Percentiles rank a stretch among this genome's conserved stretches.
Conservation (phyloP, 2,797 vertebrate species). For the Enteromius thamalakanensis region DNA sequence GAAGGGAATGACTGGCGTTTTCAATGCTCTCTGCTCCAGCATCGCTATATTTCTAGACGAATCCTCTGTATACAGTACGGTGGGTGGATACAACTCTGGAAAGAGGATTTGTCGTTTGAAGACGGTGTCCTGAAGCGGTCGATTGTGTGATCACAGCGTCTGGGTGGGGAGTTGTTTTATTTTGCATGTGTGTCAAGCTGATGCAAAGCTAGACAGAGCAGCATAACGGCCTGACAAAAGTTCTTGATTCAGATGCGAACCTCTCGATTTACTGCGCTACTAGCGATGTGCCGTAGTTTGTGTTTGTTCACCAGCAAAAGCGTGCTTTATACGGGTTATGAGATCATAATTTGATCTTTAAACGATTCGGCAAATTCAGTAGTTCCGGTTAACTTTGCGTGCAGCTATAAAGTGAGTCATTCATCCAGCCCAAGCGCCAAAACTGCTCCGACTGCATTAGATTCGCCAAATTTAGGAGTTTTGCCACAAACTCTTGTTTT, state of each 20-base stretch:
- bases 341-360: neutral
- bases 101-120: slow-evolving; percentile 17
- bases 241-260: slow-evolving; percentile 7
- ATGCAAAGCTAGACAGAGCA: slow-evolving; percentile 29
- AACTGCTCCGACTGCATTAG: neutral
- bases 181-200: slow-evolving; percentile 44
- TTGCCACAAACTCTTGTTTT: neutral
- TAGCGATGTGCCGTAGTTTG: neutral
- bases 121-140: slow-evolving; percentile 9
- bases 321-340: neutral
- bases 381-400: slow-evolving; percentile 51
- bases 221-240: slow-evolving; percentile 48
- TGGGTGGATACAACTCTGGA: neutral
- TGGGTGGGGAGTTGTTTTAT: slow-evolving; percentile 52
- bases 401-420: slow-evolving; percentile 31
- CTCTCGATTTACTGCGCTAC: neutral
- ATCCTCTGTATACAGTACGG: slow-evolving; percentile 14
- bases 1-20: slow-evolving; percentile 69
- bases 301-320: neutral
- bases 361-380: neutral
- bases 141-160: slow-evolving; percentile 28
- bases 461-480: neutral
- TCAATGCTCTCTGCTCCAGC: slow-evolving; percentile 53
- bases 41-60: slow-evolving; percentile 34
- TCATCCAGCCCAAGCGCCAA: slow-evolving; percentile 26